Conservation (phyloP, 2,113 vertebrate species). For the Sinocyclocheilus anshuiensis region DNA sequence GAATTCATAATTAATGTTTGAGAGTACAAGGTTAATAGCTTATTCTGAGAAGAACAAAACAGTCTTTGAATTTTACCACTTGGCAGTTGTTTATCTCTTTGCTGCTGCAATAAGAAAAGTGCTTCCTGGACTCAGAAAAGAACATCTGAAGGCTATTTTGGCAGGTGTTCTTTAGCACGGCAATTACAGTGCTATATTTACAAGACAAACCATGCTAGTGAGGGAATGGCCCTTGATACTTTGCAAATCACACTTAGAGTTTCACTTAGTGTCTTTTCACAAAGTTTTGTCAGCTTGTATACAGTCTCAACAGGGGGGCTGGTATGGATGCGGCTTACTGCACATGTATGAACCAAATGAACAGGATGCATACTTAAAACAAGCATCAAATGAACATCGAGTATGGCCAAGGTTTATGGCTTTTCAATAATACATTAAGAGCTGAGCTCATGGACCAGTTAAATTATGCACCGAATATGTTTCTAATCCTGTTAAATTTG, state of each 20-base stretch:
- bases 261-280: not conserved
- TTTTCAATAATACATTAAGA: not conserved
- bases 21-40: constrained; percentile 42
- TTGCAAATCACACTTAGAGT: not conserved
- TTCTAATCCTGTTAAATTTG: not conserved
- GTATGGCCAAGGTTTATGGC: not conserved
- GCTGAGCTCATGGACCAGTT: not conserved
- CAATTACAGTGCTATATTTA: constrained; percentile 4
- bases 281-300: not conserved
- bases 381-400: not conserved
- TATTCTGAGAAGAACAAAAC: constrained; percentile 41
- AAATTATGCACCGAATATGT: not conserved
- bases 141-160: constrained; percentile 6
- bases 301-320: not conserved
- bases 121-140: not conserved
- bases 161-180: constrained; percentile 3
- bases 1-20: constrained; percentile 49
- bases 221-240: not conserved
- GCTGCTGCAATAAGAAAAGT: not conserved
- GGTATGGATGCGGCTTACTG: not conserved
- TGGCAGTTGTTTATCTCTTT: constrained; percentile 28
- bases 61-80: constrained; percentile 26
- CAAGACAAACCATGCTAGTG: not conserved
- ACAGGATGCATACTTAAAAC: not conserved
- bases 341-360: not conserved